phyloP scores from a whole-genome alignment of 1,140 invertebrate species.

The Bradynema listronoti region DNA sequence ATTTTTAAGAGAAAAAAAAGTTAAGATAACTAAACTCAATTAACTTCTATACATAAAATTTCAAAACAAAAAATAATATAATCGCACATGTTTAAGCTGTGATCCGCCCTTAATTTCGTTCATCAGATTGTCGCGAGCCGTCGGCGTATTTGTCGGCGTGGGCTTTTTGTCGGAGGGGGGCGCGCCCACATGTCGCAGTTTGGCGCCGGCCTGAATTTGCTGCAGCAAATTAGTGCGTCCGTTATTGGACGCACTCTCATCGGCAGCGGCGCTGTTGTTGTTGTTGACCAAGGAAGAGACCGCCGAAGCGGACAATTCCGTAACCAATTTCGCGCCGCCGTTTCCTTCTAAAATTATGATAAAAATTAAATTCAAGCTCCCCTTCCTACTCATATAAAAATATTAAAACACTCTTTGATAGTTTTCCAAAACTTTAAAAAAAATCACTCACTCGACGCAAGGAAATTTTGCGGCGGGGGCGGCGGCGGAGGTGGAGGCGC shows the following conservation, averaged over 20 bases:
- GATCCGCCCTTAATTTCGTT: constrained; percentile 30
- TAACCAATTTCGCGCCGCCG: background rate
- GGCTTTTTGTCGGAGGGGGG: constrained; percentile 17
- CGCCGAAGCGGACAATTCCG: background rate
- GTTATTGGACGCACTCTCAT: background rate
- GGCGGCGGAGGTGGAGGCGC: constrained; percentile 2
- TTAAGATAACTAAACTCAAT: no score
- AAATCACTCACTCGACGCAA: background rate
- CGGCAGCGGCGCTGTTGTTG: no score
- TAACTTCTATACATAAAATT: no score
- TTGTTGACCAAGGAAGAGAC: no score
- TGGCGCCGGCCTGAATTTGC: constrained; percentile 32
- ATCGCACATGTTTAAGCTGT: constrained; percentile 27
- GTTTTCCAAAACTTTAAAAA: no score
- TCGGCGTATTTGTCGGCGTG: constrained; percentile 25
- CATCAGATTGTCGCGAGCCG: constrained; percentile 26
- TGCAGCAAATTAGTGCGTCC: constrained; percentile 22
- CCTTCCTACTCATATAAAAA: background rate
- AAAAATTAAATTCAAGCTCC: no score
- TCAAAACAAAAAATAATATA: no score
- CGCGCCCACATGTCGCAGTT: constrained; percentile 26
- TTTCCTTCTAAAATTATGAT: no score
- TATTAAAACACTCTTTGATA: no score
- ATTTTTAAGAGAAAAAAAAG: no score
- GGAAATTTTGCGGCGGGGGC: constrained; percentile 2